Conservation (phyloP, 2,797 vertebrate species). For the Periparus ater region DNA sequence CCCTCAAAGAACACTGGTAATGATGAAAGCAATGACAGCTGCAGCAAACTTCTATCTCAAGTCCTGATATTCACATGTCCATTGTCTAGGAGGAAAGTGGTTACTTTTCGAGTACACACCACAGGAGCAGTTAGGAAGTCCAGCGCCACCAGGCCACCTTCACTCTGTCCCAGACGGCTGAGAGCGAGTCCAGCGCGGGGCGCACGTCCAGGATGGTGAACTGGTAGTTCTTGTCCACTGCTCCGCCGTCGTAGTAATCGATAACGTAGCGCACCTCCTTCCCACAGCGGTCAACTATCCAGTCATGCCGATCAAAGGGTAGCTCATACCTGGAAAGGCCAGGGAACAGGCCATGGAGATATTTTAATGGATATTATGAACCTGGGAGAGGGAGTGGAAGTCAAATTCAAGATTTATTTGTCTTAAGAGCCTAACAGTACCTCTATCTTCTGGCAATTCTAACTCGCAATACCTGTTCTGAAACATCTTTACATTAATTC, state of each 20-base stretch:
- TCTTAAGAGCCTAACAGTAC: neutral
- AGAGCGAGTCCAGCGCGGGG: slow-evolving; percentile 90
- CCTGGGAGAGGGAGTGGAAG: neutral
- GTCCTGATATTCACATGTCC: neutral
- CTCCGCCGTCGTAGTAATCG: slow-evolving; percentile 93
- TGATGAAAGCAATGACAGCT: neutral
- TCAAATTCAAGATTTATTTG: neutral
- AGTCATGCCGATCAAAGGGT: slow-evolving; percentile 94
- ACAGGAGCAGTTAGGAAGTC: slow-evolving; percentile 81
- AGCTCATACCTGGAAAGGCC: slow-evolving; percentile 86
- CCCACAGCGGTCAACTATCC: slow-evolving; percentile 94
- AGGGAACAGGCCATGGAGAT: neutral
- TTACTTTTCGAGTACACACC: neutral
- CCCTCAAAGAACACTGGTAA: neutral
- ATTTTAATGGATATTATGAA: neutral
- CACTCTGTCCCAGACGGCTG: slow-evolving; percentile 92
- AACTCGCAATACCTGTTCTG: neutral
- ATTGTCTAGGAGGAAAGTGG: neutral
- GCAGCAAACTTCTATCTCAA: neutral
- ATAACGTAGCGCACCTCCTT: slow-evolving; percentile 93
- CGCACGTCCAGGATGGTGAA: slow-evolving; percentile 95
- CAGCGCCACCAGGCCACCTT: slow-evolving; percentile 97
- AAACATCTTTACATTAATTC: neutral
- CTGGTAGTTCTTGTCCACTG: slow-evolving; percentile 86
- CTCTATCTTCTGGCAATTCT: neutral